Conservation (phyloP, 2,797 vertebrate species). For the Babyrousa celebensis region DNA sequence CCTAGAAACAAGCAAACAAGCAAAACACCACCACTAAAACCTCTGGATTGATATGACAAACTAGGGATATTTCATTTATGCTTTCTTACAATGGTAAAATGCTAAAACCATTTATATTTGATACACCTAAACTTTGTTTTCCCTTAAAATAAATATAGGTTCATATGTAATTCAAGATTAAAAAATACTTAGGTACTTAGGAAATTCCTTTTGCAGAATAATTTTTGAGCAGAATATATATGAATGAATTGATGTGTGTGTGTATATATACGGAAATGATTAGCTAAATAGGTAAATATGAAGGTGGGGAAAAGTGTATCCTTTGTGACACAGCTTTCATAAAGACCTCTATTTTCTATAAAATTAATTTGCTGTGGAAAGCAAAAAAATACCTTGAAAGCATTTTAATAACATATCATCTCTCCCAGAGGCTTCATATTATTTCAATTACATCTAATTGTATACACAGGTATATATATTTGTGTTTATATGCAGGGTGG, state of each 20-base stretch:
- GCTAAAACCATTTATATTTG: neutral
- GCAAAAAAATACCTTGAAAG: neutral
- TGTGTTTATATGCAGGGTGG: neutral
- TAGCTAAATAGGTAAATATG: conserved; percentile 48
- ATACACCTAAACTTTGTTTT: neutral
- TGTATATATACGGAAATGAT: neutral
- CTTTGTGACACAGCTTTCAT: conserved; percentile 28
- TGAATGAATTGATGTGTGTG: neutral
- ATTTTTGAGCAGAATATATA: neutral
- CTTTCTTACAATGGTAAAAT: neutral
- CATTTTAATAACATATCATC: conserved; percentile 8
- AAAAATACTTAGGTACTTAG: neutral
- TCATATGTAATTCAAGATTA: neutral
- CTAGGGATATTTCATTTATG: neutral
- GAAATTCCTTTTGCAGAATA: conserved; percentile 7
- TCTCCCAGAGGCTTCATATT: neutral
- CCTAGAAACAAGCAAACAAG: neutral
- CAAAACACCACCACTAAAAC: neutral
- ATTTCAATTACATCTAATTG: conserved; percentile 75
- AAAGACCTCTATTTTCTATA: conserved; percentile 8
- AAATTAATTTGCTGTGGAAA: conserved; percentile 59
- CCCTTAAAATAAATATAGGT: neutral
- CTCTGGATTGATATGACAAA: neutral
- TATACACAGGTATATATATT: neutral
- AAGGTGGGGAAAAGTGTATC: neutral